These are phyloP conservation scores for Pseudomyrmex flavicornis DNA, from an alignment of 1,140 invertebrate species.

Conservation along the genomic window DNA sequence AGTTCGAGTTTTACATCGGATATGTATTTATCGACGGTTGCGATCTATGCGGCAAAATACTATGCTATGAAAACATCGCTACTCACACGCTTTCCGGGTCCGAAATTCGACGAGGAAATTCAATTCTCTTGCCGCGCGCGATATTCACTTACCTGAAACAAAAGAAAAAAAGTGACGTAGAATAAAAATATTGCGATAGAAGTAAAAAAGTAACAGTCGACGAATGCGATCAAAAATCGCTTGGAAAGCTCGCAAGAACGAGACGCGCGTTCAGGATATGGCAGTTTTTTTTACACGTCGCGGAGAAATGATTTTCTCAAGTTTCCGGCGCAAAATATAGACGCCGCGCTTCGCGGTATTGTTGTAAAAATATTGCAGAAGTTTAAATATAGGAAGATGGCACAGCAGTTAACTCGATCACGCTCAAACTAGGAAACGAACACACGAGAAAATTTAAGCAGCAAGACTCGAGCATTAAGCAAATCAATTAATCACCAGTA, in stretches of 20 bases:
- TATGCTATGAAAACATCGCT: neutral
- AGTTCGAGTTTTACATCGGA: slow-evolving; percentile 33
- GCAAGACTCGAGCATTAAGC: no score
- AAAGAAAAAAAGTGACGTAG: neutral
- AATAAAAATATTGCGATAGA: neutral
- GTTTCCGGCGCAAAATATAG: neutral
- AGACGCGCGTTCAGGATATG: neutral
- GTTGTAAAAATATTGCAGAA: slow-evolving; percentile 24
- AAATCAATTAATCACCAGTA: no score
- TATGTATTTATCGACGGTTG: slow-evolving; percentile 11
- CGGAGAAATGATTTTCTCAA: slow-evolving; percentile 4
- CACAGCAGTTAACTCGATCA: slow-evolving; percentile 10
- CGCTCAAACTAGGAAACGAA: no score
- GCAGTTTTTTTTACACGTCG: neutral
- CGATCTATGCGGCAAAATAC: neutral
- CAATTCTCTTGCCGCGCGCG: neutral
- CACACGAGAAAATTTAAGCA: no score
- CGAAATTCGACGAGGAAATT: neutral
- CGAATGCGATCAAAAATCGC: neutral
- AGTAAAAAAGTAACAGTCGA: neutral
- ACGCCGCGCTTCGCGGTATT: neutral
- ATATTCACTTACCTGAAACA: slow-evolving; percentile 26
- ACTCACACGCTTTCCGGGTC: neutral
- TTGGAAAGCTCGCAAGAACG: neutral
- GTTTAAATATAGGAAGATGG: slow-evolving; percentile 23